phyloP scores from a whole-genome alignment of 2,888 invertebrate genomes.

The Cosmopolites sordidus region DNA sequence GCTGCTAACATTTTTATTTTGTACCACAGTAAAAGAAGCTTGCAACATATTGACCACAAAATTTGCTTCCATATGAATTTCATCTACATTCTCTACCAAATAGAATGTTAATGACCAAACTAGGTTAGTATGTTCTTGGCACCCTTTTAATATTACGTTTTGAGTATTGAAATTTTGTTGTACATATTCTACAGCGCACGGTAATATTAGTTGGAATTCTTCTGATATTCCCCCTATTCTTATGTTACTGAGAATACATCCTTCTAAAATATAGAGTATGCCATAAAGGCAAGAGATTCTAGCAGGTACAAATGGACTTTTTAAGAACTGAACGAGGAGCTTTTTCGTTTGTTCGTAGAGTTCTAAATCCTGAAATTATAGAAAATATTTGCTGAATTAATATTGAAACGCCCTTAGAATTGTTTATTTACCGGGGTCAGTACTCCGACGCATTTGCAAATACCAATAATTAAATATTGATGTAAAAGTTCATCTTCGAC shows the following conservation, averaged over 20 bases:
- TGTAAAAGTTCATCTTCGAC: slow-evolving; percentile 73
- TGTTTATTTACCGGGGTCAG: slow-evolving; percentile 53
- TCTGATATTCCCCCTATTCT: slow-evolving; percentile 49
- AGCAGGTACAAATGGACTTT: slow-evolving; percentile 59
- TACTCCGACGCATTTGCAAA: slow-evolving; percentile 66
- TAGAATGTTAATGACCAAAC: slow-evolving; percentile 75
- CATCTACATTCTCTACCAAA: slow-evolving; percentile 68
- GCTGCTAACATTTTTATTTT: slow-evolving; percentile 14
- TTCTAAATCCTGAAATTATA: slow-evolving; percentile 52
- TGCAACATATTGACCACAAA: slow-evolving; percentile 56
- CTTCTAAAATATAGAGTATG: slow-evolving; percentile 62
- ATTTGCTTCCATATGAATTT: slow-evolving; percentile 58
- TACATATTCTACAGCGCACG: slow-evolving; percentile 53
- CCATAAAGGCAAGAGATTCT: slow-evolving; percentile 64
- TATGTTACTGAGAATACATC: slow-evolving; percentile 50
- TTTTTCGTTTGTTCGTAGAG: slow-evolving; percentile 59
- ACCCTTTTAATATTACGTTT: slow-evolving; percentile 40
- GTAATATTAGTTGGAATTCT: slow-evolving; percentile 51
- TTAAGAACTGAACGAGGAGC: slow-evolving; percentile 57
- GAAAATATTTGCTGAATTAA: neutral
- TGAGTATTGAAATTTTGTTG: slow-evolving; percentile 49
- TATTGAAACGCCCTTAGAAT: neutral
- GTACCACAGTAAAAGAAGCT: slow-evolving; percentile 53
- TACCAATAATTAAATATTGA: slow-evolving; percentile 64
- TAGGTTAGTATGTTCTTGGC: slow-evolving; percentile 62